Evolutionary conservation across 92 coral and sea anemone species (phyloP), one percentile per base, ranked within the genome.

Genomic region (Metridium senile): DNA sequence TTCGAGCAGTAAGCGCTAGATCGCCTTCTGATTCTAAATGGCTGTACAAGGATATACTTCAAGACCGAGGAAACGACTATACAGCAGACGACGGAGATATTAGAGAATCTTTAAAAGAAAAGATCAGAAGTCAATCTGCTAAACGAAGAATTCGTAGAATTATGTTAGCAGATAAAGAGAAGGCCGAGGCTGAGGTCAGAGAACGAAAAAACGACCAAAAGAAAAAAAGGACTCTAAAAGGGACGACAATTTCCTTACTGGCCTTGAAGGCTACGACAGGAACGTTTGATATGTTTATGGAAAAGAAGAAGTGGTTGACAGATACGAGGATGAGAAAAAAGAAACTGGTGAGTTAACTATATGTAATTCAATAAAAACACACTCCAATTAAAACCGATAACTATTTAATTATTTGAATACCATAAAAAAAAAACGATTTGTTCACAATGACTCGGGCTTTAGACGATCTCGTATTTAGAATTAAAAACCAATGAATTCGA

Each of bases 51-150:
- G 79, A 79, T 29, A 30, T 90, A 58, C 88, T 92, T 1, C 76
- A 81, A 30, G 51, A 70, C 13, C 86, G 97, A 59, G 97, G 93
- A 22, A 75, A 68, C 16, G 81, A 88, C 16, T 92, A 80, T 52
- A 35, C 84, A 1, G 61, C 63, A 0, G 76, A 56, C 2, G 64
- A 56, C 7, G 67, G 59, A 21, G 73, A 79, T 21, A 25, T 62
- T 51, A 70, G 69, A 47, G 18, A 66, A 26, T 30, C 56, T 31
- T 20, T 88, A 16, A 88, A 74, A 31, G 75, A 81, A 16, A 78
- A 47, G 32, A 84, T 92, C 6, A 81, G 93, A 74, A 78, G 84
- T 67, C 89, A 88, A 33, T 88, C 93, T 56, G 89, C 97, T 25
- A 88, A 58, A 45, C 78, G 97, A 62, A 69, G 97, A 49, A 83